A percentile compares a stretch with the other conserved stretches of the same genome.
Evolutionary conservation across 2,113 vertebrate species (phyloP).

Genomic region (Lophius piscatorius): DNA sequence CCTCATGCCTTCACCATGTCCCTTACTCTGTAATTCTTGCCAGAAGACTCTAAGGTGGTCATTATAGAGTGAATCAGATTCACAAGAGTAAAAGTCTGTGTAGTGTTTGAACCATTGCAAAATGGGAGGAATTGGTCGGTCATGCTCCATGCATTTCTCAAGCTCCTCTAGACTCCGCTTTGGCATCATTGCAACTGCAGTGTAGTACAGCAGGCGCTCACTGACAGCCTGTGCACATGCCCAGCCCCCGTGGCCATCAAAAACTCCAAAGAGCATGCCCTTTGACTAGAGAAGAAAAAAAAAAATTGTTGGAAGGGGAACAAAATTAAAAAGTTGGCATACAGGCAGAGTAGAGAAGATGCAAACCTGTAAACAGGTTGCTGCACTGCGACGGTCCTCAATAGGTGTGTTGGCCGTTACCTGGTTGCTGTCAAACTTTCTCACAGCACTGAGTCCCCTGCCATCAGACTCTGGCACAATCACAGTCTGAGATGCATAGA

Average conservation of each 20-base stretch:
- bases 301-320: accelerated
- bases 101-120: conserved; percentile 91
- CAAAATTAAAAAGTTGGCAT: background rate
- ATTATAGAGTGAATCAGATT: conserved; percentile 85
- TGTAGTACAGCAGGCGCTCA: conserved; percentile 90
- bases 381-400: conserved; percentile 89
- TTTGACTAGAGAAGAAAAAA: conserved; percentile 69
- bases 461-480: conserved; percentile 78
- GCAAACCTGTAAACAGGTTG: conserved; percentile 83
- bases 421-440: conserved; percentile 92
- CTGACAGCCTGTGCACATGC: conserved; percentile 92
- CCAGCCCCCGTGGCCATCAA: conserved; percentile 92
- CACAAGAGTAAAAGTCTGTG: conserved; percentile 82
- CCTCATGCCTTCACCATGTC: conserved; percentile 82
- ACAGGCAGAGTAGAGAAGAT: background rate
- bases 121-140: conserved; percentile 86
- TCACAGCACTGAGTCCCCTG: conserved; percentile 79
- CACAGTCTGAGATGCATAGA: conserved; percentile 63
- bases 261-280: conserved; percentile 94
- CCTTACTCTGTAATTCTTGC: conserved; percentile 90
- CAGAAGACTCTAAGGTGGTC: conserved; percentile 93
- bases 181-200: conserved; percentile 89
- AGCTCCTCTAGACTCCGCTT: conserved; percentile 86
- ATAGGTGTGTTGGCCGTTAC: conserved; percentile 89
- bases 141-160: conserved; percentile 85